These are phyloP conservation scores for Carcinoscorpius rotundicauda DNA, from an alignment of 1,140 invertebrate genomes.

Conservation along the genomic window DNA sequence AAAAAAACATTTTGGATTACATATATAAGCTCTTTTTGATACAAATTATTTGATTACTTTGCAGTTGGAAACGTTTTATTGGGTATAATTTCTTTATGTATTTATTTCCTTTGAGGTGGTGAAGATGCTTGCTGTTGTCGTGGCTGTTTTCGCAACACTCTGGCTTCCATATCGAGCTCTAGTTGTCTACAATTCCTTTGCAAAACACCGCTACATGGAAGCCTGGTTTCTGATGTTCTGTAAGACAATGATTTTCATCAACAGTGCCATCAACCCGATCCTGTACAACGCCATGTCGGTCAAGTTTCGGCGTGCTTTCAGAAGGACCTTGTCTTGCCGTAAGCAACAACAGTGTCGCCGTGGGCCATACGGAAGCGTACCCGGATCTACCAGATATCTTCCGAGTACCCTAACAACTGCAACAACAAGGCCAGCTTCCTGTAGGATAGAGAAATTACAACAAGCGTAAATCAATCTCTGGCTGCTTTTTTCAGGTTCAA, in stretches of 20 bases:
- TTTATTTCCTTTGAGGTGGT: conserved; percentile 40
- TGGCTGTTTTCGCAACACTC: conserved; percentile 45
- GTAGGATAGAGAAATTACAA: neutral
- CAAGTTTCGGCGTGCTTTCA: conserved; percentile 44
- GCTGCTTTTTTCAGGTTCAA: too few species aligned
- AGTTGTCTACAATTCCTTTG: conserved; percentile 51
- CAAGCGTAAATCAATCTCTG: neutral
- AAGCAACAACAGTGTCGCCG: conserved; percentile 13
- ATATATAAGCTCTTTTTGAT: too few species aligned
- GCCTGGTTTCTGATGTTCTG: conserved; percentile 50
- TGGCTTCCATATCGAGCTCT: conserved; percentile 50
- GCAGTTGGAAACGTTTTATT: too few species aligned
- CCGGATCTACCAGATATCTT: neutral
- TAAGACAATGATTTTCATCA: conserved; percentile 49
- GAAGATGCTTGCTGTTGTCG: conserved; percentile 49
- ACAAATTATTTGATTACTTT: too few species aligned
- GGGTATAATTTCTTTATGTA: neutral
- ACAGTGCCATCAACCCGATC: conserved; percentile 49
- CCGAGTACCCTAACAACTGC: neutral
- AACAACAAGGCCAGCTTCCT: neutral
- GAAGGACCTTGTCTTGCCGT: conserved; percentile 30
- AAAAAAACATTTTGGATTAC: too few species aligned
- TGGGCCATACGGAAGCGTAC: neutral
- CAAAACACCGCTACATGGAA: conserved; percentile 40
- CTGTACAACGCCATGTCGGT: conserved; percentile 48